Evolutionary conservation across 1,140 invertebrate genomes (phyloP).

Genomic region (Tetraneura akinire): DNA sequence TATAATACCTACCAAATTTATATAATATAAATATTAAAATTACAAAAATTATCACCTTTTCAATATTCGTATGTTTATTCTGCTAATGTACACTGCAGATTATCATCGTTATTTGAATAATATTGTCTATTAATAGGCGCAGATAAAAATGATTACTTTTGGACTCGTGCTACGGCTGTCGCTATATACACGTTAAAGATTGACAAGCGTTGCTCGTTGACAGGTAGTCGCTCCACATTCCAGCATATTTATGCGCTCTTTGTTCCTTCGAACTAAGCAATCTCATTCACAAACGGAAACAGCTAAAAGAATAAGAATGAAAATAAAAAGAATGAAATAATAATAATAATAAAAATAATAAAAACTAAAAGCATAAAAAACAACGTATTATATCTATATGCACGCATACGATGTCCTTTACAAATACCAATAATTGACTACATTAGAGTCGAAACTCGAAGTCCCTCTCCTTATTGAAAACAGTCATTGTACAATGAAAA

Average conservation of each 20-base stretch:
- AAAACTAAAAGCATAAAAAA: not conserved
- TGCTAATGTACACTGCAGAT: no score
- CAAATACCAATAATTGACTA: constrained; percentile 47
- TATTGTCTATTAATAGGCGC: constrained; percentile 13
- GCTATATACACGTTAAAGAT: constrained; percentile 16
- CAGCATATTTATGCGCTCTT: constrained; percentile 48
- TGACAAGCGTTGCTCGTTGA: constrained; percentile 42
- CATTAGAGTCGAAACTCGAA: constrained; percentile 40
- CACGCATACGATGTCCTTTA: constrained; percentile 31
- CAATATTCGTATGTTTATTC: no score
- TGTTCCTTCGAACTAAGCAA: constrained; percentile 16
- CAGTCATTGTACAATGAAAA: constrained; percentile 31
- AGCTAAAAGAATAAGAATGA: constrained; percentile 20
- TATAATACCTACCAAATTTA: no score
- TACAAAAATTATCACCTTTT: no score
- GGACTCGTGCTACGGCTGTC: constrained; percentile 29
- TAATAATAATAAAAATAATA: constrained; percentile 9
- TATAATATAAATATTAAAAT: no score
- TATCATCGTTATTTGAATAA: no score
- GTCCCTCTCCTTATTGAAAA: constrained; percentile 40
- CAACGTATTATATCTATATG: not conserved
- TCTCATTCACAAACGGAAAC: constrained; percentile 46
- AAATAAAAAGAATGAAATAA: not conserved
- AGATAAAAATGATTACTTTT: constrained; percentile 32
- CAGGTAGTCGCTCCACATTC: constrained; percentile 48